Conservation (phyloP, 1,140 invertebrate genomes). For the Helicoverpa zea region DNA sequence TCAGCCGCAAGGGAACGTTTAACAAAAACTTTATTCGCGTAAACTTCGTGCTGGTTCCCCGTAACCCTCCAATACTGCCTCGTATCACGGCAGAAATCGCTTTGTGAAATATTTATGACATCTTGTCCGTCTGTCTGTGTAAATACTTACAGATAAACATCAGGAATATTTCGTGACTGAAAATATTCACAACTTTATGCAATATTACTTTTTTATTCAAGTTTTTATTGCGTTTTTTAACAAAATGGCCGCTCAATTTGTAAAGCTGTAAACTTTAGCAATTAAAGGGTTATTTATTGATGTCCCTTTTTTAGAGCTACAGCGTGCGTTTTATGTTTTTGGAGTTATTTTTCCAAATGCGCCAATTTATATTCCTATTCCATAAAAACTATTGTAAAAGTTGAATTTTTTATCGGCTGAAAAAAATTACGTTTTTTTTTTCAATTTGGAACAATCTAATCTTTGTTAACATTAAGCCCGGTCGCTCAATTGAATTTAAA, state of each 20-base stretch:
- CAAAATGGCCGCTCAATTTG: slow-evolving; percentile 44
- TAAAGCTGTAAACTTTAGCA: slow-evolving; percentile 44
- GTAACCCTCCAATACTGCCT: slow-evolving; percentile 50
- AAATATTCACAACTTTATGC: slow-evolving; percentile 39
- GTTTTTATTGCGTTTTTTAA: slow-evolving; percentile 43
- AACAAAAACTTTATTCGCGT: slow-evolving; percentile 32
- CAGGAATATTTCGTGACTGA: slow-evolving; percentile 29
- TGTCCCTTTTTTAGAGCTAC: slow-evolving; percentile 35
- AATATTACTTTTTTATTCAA: slow-evolving; percentile 44
- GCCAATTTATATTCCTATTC: background rate
- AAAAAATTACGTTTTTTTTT: too few species aligned
- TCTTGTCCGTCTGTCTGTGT: slow-evolving; percentile 21
- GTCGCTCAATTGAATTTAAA: too few species aligned
- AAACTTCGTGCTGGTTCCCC: slow-evolving; percentile 52
- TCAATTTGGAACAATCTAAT: too few species aligned
- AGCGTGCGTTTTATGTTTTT: slow-evolving; percentile 25
- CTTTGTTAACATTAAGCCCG: too few species aligned
- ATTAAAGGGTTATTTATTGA: slow-evolving; percentile 50
- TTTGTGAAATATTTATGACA: slow-evolving; percentile 52
- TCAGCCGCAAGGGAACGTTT: background rate
- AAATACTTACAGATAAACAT: slow-evolving; percentile 43
- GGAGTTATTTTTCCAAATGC: slow-evolving; percentile 6
- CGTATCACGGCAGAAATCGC: slow-evolving; percentile 55
- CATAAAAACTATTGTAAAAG: background rate
- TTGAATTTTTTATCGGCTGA: background rate